phyloP scores from a whole-genome alignment of 2,113 vertebrate species.

The Nothobranchius furzeri region DNA sequence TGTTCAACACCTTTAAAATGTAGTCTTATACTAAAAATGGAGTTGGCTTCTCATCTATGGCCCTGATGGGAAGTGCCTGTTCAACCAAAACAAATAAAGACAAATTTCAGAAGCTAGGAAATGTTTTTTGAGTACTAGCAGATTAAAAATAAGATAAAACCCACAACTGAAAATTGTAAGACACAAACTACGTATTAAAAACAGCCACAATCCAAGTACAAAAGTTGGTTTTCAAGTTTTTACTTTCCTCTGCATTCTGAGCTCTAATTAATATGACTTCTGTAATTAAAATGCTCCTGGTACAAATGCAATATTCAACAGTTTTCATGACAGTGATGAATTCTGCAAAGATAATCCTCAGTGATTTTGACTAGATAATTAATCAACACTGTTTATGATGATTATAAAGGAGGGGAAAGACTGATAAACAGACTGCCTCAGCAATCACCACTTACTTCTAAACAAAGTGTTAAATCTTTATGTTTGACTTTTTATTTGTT shows the following conservation, averaged over 20 bases:
- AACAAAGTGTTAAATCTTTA: conserved; percentile 48
- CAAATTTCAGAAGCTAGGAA: too few species aligned
- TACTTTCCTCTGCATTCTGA: conserved; percentile 7
- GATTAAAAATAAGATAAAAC: neutral
- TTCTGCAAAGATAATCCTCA: conserved; percentile 83
- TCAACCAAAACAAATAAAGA: too few species aligned
- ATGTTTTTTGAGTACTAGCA: too few species aligned
- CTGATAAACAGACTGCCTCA: conserved; percentile 76
- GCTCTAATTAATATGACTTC: conserved; percentile 65
- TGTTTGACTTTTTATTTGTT: neutral
- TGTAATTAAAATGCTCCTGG: conserved; percentile 80
- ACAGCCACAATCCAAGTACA: neutral
- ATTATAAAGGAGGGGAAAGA: conserved; percentile 55
- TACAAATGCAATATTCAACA: conserved; percentile 82
- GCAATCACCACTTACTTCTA: conserved; percentile 68
- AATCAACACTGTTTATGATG: conserved; percentile 86
- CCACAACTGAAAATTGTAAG: neutral
- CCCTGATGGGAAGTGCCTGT: too few species aligned
- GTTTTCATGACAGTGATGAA: conserved; percentile 83
- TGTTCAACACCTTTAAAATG: too few species aligned
- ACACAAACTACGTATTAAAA: neutral
- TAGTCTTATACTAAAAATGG: neutral
- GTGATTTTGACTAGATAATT: conserved; percentile 84
- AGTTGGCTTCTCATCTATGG: too few species aligned
- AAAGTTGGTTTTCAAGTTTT: conserved; percentile 41